Evolutionary conservation across 2,888 invertebrate genomes (phyloP), one percentile per base, ranked within the genome.

Genomic region (Thelaira solivaga): DNA sequence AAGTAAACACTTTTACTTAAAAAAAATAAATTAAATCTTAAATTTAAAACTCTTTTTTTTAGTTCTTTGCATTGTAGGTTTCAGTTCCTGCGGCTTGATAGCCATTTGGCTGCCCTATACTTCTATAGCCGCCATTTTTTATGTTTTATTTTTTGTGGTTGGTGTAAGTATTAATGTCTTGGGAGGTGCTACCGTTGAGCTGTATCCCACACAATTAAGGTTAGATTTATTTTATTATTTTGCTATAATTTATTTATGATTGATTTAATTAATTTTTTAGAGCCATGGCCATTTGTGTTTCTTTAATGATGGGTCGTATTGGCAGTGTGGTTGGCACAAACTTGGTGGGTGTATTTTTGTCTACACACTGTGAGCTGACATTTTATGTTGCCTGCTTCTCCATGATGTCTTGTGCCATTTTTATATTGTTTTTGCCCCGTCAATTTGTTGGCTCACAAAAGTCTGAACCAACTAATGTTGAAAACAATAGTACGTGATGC

Each of bases 211-310:
- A 43, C 83, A 86, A 69, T 81, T 87, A 45, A 85, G 87, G 88
- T 88, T n/a, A n/a, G n/a, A n/a, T n/a, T n/a, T n/a, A n/a, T n/a
- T n/a, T n/a, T n/a, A n/a, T n/a, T 10, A 4, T 34, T 39, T 0
- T 31, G 24, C 3, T 41, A 0, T 41, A 11, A 2, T 34, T 16
- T 55, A 22, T 10, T 39, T 29, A 20, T 8, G 20, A 11, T 3
- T 22, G 1, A 13, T 6, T 41, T 31, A n/a, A n/a, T n/a, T n/a
- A n/a, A n/a, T 49, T 16, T 43, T 65, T 73, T 85, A 88, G 91
- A 82, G 90, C 89, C 36, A 91, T 90, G 90, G 90, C 90, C 26
- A 84, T 91, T 67, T 90, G 90, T 36, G 89, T 91, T 72, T 90
- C 90, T 0, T 81, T 91, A 10, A 90, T 90, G 90, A 88, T 90